phyloP scores from a whole-genome alignment of 2,797 vertebrate species.

The Tokudaia muenninki region DNA sequence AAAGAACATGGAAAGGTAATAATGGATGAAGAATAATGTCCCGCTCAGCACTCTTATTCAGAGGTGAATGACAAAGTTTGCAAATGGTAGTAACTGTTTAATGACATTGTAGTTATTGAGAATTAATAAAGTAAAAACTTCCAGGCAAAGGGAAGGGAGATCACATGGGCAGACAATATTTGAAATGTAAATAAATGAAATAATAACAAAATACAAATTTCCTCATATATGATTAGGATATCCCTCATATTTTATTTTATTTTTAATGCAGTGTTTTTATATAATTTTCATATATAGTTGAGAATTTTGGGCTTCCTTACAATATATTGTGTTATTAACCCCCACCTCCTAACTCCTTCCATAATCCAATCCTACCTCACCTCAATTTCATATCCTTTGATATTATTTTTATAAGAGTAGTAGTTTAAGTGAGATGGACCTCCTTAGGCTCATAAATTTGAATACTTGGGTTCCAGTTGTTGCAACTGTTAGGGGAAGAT shows the following conservation, averaged over 20 bases:
- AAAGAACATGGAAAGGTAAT: conserved; percentile 1
- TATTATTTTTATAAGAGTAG: background rate
- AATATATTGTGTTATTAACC: background rate
- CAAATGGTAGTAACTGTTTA: background rate
- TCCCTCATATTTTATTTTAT: background rate
- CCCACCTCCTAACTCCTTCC: background rate
- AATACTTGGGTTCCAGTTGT: background rate
- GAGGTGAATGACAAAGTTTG: background rate
- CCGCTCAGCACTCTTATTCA: background rate
- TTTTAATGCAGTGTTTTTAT: background rate
- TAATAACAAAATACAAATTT: background rate
- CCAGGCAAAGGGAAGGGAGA: background rate
- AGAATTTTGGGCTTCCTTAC: background rate
- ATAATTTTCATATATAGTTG: background rate
- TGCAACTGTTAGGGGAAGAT: too few relatives aligned
- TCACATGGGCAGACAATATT: background rate
- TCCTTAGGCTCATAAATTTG: background rate
- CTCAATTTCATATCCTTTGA: background rate
- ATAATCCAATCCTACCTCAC: too few relatives aligned
- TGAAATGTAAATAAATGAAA: background rate
- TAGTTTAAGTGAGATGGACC: background rate
- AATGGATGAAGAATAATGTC: background rate
- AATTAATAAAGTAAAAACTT: conserved; percentile 21
- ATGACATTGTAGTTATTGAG: background rate
- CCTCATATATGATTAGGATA: background rate